These are phyloP conservation scores for Tetramorium simillimum DNA, from an alignment of 1,140 invertebrate genomes.

Conservation along the genomic window DNA sequence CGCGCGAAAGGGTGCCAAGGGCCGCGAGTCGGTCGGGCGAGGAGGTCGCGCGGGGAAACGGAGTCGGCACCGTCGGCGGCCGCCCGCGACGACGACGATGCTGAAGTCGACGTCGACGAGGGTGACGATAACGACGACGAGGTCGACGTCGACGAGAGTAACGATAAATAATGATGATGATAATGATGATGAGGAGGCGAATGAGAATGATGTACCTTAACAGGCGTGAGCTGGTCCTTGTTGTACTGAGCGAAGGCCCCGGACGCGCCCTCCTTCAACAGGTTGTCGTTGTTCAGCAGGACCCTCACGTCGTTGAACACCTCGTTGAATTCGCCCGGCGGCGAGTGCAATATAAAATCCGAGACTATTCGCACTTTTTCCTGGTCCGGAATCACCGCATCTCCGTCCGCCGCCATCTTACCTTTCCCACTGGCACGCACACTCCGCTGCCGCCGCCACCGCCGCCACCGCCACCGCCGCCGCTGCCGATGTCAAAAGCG, in stretches of 20 bases:
- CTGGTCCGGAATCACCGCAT: constrained; percentile 93
- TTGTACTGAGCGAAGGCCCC: constrained; percentile 99
- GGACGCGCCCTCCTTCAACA: constrained; percentile 98
- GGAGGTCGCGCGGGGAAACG: too few relatives aligned
- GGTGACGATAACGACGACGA: too few relatives aligned
- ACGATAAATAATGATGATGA: constrained; percentile 36
- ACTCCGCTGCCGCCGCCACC: constrained; percentile 63
- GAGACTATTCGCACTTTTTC: constrained; percentile 98
- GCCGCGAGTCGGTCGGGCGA: background rate
- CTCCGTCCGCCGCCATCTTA: constrained; percentile 88
- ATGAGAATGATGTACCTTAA: constrained; percentile 84
- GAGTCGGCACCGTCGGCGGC: background rate
- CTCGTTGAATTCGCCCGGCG: constrained; percentile 99
- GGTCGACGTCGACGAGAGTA: too few relatives aligned
- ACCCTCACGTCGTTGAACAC: constrained; percentile 99
- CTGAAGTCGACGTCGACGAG: background rate
- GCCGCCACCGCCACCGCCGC: constrained; percentile 22
- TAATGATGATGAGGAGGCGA: background rate
- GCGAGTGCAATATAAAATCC: constrained; percentile 99
- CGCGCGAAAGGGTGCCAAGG: constrained; percentile 2
- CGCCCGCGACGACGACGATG: background rate
- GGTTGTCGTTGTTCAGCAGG: constrained; percentile 97
- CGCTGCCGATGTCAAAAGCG: constrained; percentile 77
- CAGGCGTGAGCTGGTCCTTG: constrained; percentile 99
- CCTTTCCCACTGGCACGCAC: constrained; percentile 81